Conservation (phyloP, 2,797 vertebrate genomes). For the Danio aesculapii region DNA sequence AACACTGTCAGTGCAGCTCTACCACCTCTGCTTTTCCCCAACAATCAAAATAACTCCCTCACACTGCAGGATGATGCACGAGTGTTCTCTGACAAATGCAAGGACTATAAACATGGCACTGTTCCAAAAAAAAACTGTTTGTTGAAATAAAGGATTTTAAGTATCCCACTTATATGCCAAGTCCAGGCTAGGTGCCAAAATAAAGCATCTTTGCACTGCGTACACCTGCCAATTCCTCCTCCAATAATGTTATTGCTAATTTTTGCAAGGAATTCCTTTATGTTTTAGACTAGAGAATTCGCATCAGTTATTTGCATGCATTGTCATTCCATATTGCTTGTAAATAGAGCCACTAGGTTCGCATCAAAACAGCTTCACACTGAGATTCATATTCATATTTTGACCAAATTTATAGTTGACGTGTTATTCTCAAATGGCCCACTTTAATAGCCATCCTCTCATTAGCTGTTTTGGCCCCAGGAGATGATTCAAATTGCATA, state of each 20-base stretch:
- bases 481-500: slow-evolving; percentile 25
- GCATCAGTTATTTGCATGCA: background rate
- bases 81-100: slow-evolving; percentile 13
- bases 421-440: slow-evolving; percentile 34
- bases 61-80: slow-evolving; percentile 11
- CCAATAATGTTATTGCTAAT: slow-evolving; percentile 13
- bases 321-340: background rate
- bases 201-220: slow-evolving; percentile 54
- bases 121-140: slow-evolving; percentile 26
- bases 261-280: slow-evolving; percentile 14
- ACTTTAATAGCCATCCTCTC: slow-evolving; percentile 15
- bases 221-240: slow-evolving; percentile 23
- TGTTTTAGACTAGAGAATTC: slow-evolving; percentile 4
- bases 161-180: slow-evolving; percentile 11
- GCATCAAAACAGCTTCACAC: background rate
- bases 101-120: slow-evolving; percentile 15
- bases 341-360: background rate
- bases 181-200: slow-evolving; percentile 46
- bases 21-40: slow-evolving; percentile 25
- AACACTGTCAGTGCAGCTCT: slow-evolving; percentile 39
- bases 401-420: background rate
- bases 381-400: background rate
- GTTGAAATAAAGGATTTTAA: slow-evolving; percentile 31
- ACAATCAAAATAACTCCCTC: slow-evolving; percentile 27
- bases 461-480: slow-evolving; percentile 30